Conservation (phyloP, 1,140 invertebrate species). For the Anastrepha obliqua region DNA sequence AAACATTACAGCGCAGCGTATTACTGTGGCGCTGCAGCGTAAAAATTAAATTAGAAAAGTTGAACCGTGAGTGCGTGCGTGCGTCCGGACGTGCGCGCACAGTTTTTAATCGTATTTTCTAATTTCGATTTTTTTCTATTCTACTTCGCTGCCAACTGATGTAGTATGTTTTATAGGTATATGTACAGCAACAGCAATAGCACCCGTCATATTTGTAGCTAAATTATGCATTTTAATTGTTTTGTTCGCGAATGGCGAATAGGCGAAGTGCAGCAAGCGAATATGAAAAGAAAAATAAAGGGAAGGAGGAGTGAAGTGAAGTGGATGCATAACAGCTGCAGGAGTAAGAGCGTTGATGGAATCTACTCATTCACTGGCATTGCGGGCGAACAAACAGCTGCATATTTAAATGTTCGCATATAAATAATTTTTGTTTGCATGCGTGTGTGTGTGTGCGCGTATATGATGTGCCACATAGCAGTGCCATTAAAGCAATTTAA, state of each 20-base stretch:
- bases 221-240: slow-evolving; percentile 35
- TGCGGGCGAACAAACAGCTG: not conserved
- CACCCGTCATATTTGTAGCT: not conserved
- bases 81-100: not conserved
- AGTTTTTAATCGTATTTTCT: not conserved
- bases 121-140: not conserved
- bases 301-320: no score
- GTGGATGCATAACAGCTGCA: not conserved
- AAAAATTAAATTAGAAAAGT: slow-evolving; percentile 29
- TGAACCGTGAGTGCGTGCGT: not conserved
- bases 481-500: slow-evolving; percentile 8
- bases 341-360: not conserved
- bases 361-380: not conserved
- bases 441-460: not conserved
- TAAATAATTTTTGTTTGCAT: not conserved
- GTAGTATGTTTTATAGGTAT: no score
- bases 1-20: not conserved
- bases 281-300: not conserved
- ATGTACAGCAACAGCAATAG: not conserved
- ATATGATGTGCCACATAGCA: no score
- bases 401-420: slow-evolving; percentile 9
- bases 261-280: not conserved
- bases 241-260: not conserved
- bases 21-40: not conserved
- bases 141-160: not conserved